Base-by-base conservation (phyloP, 2,113 vertebrate species). In the Oncorhynchus kisutch region DNA sequence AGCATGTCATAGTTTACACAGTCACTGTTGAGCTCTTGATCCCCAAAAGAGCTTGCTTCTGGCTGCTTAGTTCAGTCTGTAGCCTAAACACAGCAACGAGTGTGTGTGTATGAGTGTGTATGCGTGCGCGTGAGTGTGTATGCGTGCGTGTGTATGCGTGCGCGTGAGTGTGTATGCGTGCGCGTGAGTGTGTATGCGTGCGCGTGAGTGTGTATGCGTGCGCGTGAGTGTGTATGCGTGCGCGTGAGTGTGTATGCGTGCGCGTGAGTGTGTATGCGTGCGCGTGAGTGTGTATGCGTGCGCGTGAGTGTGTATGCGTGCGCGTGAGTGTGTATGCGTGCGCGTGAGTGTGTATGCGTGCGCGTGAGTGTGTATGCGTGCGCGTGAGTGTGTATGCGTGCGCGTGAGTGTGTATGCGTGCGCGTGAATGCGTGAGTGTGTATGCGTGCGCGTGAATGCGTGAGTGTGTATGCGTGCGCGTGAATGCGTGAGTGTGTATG, bases 1-100 rank as follows among this genome's bases (percentile, higher is more conserved):
- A 75, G 88, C 90, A 90, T 84, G 85, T 82, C 81, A 83, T 89
- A 87, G 90, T 91, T 92, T 91, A 92, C 89, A 90, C 90, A 90
- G 87, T 90, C 86, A 88, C 85, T 90, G 85, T 91, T 89, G 88
- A 88, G 88, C 88, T 54, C 85, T 77, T 92, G 88, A 90, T 87
- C 90, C 81, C 82, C 78, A 80, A 71, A 79, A 81, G 77, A 86
- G 83, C 82, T 84, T 81, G 83, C 82, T 86, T 87, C 84, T 89
- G 87, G 75, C 87, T 84, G 81, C 89, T 90, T 89, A 91, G 86
- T 54, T 91, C 90, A 91, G 86, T 84, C 86, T 82, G 75, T 25
- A 60, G 83, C 79, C 86, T 13, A 34, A 18, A 54, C 12, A 24
- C 22, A n/a, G 64, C 64, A 66, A 66, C 22, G 20, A 13, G 29